phyloP scores from a whole-genome alignment of 2,113 vertebrate genomes.

The Daboia siamensis region DNA sequence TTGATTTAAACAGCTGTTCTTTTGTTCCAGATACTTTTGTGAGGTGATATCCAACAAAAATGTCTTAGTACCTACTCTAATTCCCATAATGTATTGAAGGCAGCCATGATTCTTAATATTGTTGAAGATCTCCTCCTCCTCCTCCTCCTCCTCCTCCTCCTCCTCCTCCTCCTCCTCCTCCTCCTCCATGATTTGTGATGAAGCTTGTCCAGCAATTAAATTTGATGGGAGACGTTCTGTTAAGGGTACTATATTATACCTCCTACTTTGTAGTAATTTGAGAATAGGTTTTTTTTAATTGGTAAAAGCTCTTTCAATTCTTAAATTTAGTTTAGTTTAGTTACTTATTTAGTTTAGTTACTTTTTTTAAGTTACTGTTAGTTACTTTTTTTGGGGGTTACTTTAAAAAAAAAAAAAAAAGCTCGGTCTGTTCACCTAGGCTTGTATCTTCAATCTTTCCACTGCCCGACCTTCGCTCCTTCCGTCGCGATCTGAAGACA shows the following conservation, averaged over 20 bases:
- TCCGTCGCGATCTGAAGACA: no score
- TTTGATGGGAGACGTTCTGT: background rate
- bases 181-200: background rate
- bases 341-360: background rate
- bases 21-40: slow-evolving; percentile 25
- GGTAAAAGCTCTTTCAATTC: background rate
- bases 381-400: no score
- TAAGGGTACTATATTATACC: background rate
- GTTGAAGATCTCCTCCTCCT: no score
- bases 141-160: no score
- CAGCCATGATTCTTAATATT: background rate
- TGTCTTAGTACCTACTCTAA: background rate
- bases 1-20: slow-evolving; percentile 14
- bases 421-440: background rate
- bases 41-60: background rate
- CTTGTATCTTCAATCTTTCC: background rate
- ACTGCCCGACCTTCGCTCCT: no score
- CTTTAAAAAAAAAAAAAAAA: background rate
- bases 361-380: background rate
- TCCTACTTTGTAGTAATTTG: background rate
- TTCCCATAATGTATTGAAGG: background rate
- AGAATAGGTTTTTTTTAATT: background rate
- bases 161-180: background rate
- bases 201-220: background rate
- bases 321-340: background rate